Conservation (phyloP, 1,140 invertebrate species). For the Zaprionus ornatus region DNA sequence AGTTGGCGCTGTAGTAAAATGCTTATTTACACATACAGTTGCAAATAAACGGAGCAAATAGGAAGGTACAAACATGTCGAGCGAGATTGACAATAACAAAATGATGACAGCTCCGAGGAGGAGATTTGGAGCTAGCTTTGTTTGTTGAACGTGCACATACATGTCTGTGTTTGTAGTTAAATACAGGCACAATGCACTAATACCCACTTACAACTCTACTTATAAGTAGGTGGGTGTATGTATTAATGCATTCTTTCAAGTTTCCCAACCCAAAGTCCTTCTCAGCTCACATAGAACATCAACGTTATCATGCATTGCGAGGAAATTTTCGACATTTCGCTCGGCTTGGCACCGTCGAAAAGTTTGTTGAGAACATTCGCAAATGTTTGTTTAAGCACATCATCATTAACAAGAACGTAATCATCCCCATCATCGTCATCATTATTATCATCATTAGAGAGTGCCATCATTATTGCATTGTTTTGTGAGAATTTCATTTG, state of each 20-base stretch:
- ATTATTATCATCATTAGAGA: constrained; percentile 17
- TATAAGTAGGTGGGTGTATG: constrained; percentile 1
- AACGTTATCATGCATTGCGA: constrained; percentile 22
- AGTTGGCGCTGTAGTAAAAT: constrained; percentile 61
- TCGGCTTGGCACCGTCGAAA: constrained; percentile 48
- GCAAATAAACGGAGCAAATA: constrained; percentile 35
- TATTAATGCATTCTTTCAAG: constrained; percentile 55
- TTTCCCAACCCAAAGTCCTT: constrained; percentile 30
- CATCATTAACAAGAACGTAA: constrained; percentile 52
- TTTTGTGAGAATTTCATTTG: constrained; percentile 53
- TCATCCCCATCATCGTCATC: constrained; percentile 19
- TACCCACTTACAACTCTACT: background rate
- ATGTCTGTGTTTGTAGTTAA: background rate
- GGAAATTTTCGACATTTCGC: constrained; percentile 55
- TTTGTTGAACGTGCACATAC: constrained; percentile 55
- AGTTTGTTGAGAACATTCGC: constrained; percentile 80
- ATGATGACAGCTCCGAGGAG: constrained; percentile 34
- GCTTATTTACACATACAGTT: constrained; percentile 79
- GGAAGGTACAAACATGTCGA: background rate
- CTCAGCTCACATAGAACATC: background rate
- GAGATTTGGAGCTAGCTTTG: constrained; percentile 51
- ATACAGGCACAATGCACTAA: background rate
- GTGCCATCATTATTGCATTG: constrained; percentile 34
- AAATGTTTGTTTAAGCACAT: constrained; percentile 80
- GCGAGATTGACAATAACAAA: constrained; percentile 36